Evolutionary conservation across 2,888 invertebrate genomes (phyloP).

Genomic region (Hetaerina titia): DNA sequence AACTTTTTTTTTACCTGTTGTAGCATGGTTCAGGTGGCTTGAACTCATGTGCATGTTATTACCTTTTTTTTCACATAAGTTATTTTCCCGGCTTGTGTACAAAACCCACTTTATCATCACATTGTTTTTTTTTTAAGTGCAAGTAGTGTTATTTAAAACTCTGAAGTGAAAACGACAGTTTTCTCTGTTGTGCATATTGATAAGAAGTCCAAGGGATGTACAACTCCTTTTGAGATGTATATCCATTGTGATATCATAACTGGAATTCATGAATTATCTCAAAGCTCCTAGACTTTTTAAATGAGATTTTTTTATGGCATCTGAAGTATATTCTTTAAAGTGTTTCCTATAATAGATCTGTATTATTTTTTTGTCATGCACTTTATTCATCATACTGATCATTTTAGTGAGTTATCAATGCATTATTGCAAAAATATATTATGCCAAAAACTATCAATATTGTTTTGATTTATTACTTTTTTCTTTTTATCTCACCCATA

Average conservation of each 20-base stretch:
- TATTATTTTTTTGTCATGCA: conserved; percentile 58
- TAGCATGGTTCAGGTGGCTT: conserved; percentile 65
- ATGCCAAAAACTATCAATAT: conserved; percentile 54
- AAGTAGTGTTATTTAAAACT: conserved; percentile 26
- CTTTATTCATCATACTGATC: conserved; percentile 11
- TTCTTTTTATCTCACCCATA: conserved; percentile 10
- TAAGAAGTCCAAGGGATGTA: not conserved
- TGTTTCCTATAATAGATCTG: conserved; percentile 52
- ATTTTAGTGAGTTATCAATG: conserved; percentile 59
- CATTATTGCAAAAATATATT: conserved; percentile 51
- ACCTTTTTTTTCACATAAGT: conserved; percentile 41
- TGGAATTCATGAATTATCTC: conserved; percentile 1
- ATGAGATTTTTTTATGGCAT: conserved; percentile 27
- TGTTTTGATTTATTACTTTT: conserved; percentile 61
- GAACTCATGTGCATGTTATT: conserved; percentile 56
- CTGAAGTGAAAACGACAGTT: not conserved
- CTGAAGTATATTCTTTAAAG: conserved; percentile 30
- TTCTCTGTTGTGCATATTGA: not conserved
- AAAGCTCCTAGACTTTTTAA: conserved; percentile 46
- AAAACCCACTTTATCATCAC: conserved; percentile 57
- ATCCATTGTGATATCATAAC: not conserved
- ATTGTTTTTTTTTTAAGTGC: conserved; percentile 40
- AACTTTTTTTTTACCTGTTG: conserved; percentile 51
- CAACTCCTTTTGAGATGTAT: conserved; percentile 31
- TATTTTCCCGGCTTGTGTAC: conserved; percentile 50